Evolutionary conservation across 2,113 vertebrate species (phyloP), one percentile per base, ranked within the genome.

Genomic region (Plecotus auritus): DNA sequence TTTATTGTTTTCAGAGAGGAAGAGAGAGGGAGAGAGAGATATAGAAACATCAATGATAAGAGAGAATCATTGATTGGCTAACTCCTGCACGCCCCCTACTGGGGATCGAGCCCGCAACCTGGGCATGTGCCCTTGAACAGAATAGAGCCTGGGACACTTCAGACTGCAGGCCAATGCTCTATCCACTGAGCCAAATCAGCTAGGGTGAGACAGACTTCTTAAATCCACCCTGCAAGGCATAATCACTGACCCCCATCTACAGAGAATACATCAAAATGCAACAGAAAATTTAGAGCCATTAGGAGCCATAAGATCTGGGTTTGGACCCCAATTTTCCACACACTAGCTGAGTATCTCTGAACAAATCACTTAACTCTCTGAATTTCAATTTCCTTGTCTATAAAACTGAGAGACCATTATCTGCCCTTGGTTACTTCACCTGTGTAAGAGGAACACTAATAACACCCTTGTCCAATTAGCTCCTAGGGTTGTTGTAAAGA

Each of bases 341-440:
- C 7, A 77, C 9, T 37, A 69, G n/a, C 66, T 84, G 47, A 88
- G 14, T 61, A 73, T 86, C 86, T 88, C 23, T 70, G 56, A 90
- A 22, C 22, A 93, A 88, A 66, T 92, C 54, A 91, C 28, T 74
- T 40, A 84, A 91, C 74, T 72, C 85, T 72, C 69, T 64, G 14
- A 73, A 85, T 70, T 96, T 97, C 84, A 56, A 72, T 94, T 74
- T 91, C 83, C 61, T 95, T 10, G 73, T 70, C 91, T 88, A 5
- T 86, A 89, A 95, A 96, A 88, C 28, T 6, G 32, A 22, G 51
- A 85, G 42, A 74, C 45, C 7, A 61, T 78, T 89, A 64, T 30
- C 14, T 93, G 61, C n/a, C 85, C 40, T 84, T 76, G 47, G 45
- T 90, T 74, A 86, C 51, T 64, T 95, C 61, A 64, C 47, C 28